Base-by-base conservation (phyloP, 2,888 invertebrate species). In the Caenorhabditis sulstoni region DNA sequence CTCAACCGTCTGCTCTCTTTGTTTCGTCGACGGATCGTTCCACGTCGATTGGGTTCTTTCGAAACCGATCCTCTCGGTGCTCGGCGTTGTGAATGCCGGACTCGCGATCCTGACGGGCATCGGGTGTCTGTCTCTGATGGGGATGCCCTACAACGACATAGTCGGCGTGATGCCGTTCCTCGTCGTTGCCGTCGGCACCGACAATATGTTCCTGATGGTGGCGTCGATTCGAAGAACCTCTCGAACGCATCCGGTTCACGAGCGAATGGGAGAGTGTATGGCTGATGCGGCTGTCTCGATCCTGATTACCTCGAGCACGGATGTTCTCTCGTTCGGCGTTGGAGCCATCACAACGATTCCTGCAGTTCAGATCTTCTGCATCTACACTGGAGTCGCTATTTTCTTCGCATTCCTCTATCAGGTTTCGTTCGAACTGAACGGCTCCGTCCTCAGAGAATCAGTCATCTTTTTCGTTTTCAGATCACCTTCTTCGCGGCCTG, bases 131-230 rank as follows among this genome's bases (percentile, higher is more conserved):
- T 94, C 95, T 92, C 96, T 96, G 91, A 92, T 94, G 84, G 95
- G 95, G 29, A 93, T 96, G 81, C 95, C 95, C 82, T 96, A 96
- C 91, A 96, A 96, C 90, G 96, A 96, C 75, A 95, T 97, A 84
- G 96, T 96, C 91, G 93, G 96, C 87, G 96, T 96, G 0, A 96
- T 96, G 29, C 96, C 96, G 7, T 96, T 96, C 91, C 93, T 96
- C 75, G 96, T 96, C 95, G 95, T 96, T 87, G 96, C 96, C 89
- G 96, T 97, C 88, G 96, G 96, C 78, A 95, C 96, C 77, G 96
- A 97, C 90, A 96, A 96, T 91, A 96, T 96, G 1, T 97, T 97
- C 90, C 95, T 97, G 35, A 95, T 97, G 95, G 91, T 97, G 88
- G 96, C 96, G 1, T 95, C 96, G 0, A 96, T 96, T 95, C 93